phyloP scores from a whole-genome alignment of 1,140 invertebrate species.

The Cydia strobilella region DNA sequence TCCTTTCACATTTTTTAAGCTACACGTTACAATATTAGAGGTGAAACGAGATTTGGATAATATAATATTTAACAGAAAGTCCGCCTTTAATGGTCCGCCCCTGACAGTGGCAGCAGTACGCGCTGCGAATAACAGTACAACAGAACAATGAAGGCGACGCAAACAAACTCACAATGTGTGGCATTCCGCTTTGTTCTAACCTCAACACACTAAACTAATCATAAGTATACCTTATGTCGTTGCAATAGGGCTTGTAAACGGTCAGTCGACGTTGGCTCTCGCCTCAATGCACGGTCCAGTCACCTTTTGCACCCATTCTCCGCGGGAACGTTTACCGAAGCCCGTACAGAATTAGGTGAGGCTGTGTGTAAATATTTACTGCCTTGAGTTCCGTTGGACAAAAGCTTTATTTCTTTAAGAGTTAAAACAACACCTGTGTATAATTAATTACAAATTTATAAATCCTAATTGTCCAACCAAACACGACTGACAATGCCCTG shows the following conservation, averaged over 20 bases:
- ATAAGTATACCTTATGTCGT: no score
- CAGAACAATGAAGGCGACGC: background rate
- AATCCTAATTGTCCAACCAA: no score
- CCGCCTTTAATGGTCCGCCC: background rate
- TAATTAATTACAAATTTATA: background rate
- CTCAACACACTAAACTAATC: background rate
- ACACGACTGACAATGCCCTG: no score
- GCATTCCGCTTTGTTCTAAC: constrained; percentile 5
- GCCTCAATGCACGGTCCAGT: constrained; percentile 1
- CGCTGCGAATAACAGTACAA: background rate
- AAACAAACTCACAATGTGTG: constrained; percentile 12
- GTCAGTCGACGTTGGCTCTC: no score
- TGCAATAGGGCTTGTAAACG: no score
- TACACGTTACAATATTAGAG: no score
- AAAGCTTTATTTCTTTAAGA: background rate
- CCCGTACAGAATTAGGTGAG: constrained; percentile 6
- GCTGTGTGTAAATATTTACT: background rate
- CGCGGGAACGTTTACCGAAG: background rate
- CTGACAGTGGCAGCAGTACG: background rate
- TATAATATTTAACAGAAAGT: background rate
- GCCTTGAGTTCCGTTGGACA: background rate
- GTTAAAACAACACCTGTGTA: background rate
- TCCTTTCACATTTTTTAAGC: no score
- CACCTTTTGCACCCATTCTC: constrained; percentile 5
- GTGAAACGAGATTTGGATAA: background rate